Conservation (phyloP, 2,113 vertebrate genomes). For the Anseranas semipalmata region DNA sequence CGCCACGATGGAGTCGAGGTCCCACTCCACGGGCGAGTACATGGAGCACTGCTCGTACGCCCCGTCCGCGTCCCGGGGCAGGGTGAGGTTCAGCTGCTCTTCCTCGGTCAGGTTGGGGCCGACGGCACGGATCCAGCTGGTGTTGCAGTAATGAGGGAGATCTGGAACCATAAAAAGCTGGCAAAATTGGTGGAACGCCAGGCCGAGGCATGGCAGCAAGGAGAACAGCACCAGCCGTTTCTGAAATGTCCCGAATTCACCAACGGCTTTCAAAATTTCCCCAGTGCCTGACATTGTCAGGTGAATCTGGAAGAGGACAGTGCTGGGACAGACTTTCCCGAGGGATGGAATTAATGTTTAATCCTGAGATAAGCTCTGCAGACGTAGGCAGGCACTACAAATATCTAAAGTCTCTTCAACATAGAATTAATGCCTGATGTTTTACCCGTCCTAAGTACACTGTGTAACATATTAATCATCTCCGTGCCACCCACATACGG, state of each 20-base stretch:
- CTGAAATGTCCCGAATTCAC: slow-evolving; percentile 87
- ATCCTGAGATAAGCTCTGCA: slow-evolving; percentile 63
- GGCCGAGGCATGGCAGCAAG: slow-evolving; percentile 66
- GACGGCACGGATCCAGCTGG: slow-evolving; percentile 79
- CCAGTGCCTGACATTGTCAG: slow-evolving; percentile 75
- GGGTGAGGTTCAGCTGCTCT: slow-evolving; percentile 77
- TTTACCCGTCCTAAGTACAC: background rate
- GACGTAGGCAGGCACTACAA: background rate
- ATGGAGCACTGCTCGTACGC: slow-evolving; percentile 80
- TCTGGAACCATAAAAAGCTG: slow-evolving; percentile 82
- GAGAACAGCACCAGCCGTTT: slow-evolving; percentile 75
- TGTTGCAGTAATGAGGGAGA: slow-evolving; percentile 83
- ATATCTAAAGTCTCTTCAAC: background rate
- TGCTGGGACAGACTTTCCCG: background rate
- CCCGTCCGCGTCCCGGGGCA: slow-evolving; percentile 72
- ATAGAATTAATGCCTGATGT: background rate
- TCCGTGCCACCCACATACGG: background rate
- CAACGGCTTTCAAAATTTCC: slow-evolving; percentile 80
- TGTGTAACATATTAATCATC: slow-evolving; percentile 36
- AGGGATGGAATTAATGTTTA: slow-evolving; percentile 76
- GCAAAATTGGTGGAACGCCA: slow-evolving; percentile 81
- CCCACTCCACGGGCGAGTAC: slow-evolving; percentile 77
- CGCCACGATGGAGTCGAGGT: slow-evolving; percentile 74
- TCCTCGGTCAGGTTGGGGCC: slow-evolving; percentile 79
- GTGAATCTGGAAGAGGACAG: background rate